Base-by-base conservation (phyloP, 2,888 invertebrate species). In the Drosophila anomalata region DNA sequence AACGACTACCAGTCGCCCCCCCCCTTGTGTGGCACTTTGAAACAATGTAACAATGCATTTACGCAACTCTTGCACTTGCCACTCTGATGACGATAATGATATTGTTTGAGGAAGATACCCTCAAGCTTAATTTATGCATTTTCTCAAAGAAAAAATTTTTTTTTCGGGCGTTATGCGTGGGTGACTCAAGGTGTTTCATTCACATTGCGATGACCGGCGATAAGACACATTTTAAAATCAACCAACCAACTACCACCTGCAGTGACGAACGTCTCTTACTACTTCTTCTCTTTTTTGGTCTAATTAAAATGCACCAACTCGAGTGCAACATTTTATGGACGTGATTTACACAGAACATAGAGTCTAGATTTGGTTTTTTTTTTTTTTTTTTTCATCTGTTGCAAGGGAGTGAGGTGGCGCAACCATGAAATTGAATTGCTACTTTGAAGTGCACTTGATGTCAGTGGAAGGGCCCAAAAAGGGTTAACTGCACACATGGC, bases 361-460 rank as follows among this genome's bases (percentile, higher is more conserved):
- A 56, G 54, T 39, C 46, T 46, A n/a, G 22, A 50, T 36, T 20
- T 44, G 17, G 29, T 31, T 33, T 14, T 41, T 14, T 0, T 3
- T 36, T 29, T 36, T 36, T 24, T 11, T 42, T 22, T 17, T 14
- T 20, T 14, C 7, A 4, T 12, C 3, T 4, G 17, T 7, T 7
- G 33, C n/a, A 48, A 5, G 33, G 59, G 12, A 36, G 5, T 11
- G 31, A 11, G 36, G n/a, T 29, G 56, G 17, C 47, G 78, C 76
- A 77, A 81, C 87, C 87, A 88, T 87, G 87, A 87, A 87, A 87
- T 87, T 87, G 88, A 87, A 86, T 89, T 89, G 89, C 87, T 89
- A 88, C 87, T 87, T 87, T 87, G 87, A 87, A 89, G 87, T 87
- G 89, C 89, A 89, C 84, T 89, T 86, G 75, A 86, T 75, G 78